Evolutionary conservation across 2,113 vertebrate species (phyloP), one percentile per base, ranked within the genome.

Genomic region (Bubo blakistoni): DNA sequence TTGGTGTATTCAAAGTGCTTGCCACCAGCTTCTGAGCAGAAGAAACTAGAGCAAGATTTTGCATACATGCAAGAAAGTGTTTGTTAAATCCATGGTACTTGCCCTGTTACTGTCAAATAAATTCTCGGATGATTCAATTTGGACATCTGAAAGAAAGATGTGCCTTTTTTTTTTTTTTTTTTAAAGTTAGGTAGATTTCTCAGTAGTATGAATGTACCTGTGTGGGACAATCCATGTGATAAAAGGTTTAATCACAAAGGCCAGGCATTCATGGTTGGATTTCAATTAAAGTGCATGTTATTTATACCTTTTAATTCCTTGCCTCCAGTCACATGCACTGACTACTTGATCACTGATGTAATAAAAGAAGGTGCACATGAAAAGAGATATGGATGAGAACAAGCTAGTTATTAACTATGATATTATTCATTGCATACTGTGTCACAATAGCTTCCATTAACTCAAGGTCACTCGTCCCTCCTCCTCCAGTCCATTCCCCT

Each of bases 221-320:
- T 77, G 57, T 67, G 55, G 72, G 46, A 74, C 76, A 84, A 92
- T 89, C 32, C 49, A 12, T 34, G 36, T 40, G 47, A 92, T 81
- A 74, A 86, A 95, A 86, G 29, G 55, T 84, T 96, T 96, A 94
- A 96, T 96, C 72, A 70, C 66, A 74, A 42, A 94, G 79, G 62
- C 71, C 49, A 92, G 82, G 38, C 51, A 88, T 88, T 88, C 86
- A 51, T 10, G 2, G 88, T 32, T 86, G 72, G 91, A 91, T 95
- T 97, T 97, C 88, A 94, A 63, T 96, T 94, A 91, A 91, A 88
- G 57, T n/a, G 20, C 49, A 26, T 55, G 72, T 91, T 96, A 91
- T 94, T 97, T 96, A 95, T 92, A 86, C 80, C 26, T 94, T 89
- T 84, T 94, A 95, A 95, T 95, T 92, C 73, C 26, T 94, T 89